Evolutionary conservation across 2,888 invertebrate species (phyloP), one percentile per base, ranked within the genome.

Genomic region (Epinotia ramella): DNA sequence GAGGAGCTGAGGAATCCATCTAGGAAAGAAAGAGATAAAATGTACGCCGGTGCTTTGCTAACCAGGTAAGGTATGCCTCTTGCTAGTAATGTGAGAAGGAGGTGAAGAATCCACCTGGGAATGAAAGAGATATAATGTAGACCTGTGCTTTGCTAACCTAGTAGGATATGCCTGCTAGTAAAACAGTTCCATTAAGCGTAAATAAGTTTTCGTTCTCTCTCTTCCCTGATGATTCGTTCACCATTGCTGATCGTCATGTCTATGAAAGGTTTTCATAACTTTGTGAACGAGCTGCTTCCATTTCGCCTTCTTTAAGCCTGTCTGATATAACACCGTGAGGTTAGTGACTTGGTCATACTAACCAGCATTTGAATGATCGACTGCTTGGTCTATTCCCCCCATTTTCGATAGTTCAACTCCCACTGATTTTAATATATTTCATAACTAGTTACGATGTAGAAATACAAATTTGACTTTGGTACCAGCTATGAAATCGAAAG

Each of bases 61-160:
- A 33, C 6, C 33, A 33, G 7, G 6, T 33, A 33, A 33, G 33
- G 33, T 33, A 33, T 28, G 3, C 2, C 28, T 28, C 2, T 28
- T 28, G 28, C 28, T 28, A 28, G 84, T 96, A 96, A 11, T 97
- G 89, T 0, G 97, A 97, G 89, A 97, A 97, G 0, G 96, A 93
- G 83, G 95, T 92, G 46, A 94, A 78, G 79, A 92, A 85, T 49
- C 90, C 86, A 57, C 84, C 93, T 93, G 88, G 56, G 80, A 81
- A 74, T 71, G 64, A 66, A 46, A 16, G 33, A 68, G 28, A 49
- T 9, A 59, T 12, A 13, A 59, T 24, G 12, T 12, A 20, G 11
- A 2, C 12, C 1, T 20, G 0, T 57, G 9, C 7, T 44, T 20
- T 20, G 20, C 20, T 20, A 20, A 20, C 20, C 20, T 1, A 20